These are phyloP conservation scores for Machimus atricapillus DNA, from an alignment of 2,888 invertebrate genomes.

Conservation along the genomic window DNA sequence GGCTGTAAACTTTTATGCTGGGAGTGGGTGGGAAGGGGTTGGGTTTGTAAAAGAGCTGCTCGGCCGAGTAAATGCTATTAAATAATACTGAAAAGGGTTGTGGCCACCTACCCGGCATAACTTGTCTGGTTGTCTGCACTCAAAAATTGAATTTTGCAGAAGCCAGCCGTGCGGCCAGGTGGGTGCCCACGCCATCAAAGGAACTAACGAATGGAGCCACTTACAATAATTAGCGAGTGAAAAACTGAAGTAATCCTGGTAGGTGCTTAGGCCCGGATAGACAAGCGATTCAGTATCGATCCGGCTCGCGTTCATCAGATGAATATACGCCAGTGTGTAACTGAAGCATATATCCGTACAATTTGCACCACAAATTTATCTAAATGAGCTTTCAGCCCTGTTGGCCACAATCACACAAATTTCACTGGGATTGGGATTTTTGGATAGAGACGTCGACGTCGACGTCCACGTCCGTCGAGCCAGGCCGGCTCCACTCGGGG, in stretches of 20 bases:
- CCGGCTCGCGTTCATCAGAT: not conserved
- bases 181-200: not conserved
- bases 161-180: not conserved
- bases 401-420: constrained; percentile 8
- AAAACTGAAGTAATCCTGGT: constrained; percentile 6
- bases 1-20: not conserved
- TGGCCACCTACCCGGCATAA: not conserved
- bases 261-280: not conserved
- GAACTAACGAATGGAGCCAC: not conserved
- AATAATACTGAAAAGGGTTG: not conserved
- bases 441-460: not conserved
- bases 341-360: not conserved
- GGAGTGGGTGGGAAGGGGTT: not conserved
- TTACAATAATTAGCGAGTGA: constrained; percentile 17
- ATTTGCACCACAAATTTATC: constrained; percentile 21
- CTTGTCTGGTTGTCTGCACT: not conserved
- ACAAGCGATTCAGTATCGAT: constrained; percentile 18
- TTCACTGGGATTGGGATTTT: constrained; percentile 1
- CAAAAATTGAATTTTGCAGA: not conserved
- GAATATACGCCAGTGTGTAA: not conserved
- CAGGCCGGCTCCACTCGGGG: not conserved
- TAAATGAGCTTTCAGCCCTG: constrained; percentile 12
- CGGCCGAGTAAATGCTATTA: not conserved
- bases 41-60: not conserved
- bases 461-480: not conserved